Conservation (phyloP, 1,140 invertebrate genomes). For the Caenorhabditis latens region DNA sequence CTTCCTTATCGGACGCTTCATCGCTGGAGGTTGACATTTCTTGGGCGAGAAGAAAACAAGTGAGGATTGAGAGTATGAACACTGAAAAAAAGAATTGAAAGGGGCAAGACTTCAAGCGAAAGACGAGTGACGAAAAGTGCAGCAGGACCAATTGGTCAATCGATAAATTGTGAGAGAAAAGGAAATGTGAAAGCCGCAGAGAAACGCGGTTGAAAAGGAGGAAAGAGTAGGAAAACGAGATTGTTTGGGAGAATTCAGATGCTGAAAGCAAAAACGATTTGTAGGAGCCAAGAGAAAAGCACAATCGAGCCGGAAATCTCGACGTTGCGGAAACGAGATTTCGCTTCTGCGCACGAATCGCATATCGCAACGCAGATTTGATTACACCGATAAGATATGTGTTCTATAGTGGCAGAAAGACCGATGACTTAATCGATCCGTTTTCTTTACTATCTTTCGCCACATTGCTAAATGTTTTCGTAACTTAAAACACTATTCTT, state of each 20-base stretch:
- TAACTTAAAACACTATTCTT: too few species aligned
- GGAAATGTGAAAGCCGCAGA: background rate
- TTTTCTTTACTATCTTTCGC: background rate
- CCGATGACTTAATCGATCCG: background rate
- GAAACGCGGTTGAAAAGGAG: background rate
- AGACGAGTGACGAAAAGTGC: background rate
- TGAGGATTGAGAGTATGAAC: slow-evolving; percentile 26
- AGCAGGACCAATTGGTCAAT: slow-evolving; percentile 39
- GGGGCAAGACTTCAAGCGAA: background rate
- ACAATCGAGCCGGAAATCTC: slow-evolving; percentile 9
- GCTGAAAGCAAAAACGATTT: background rate
- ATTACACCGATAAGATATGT: slow-evolving; percentile 25
- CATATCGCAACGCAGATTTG: slow-evolving; percentile 6
- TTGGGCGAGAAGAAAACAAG: background rate
- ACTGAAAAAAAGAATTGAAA: slow-evolving; percentile 22
- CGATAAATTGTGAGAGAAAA: slow-evolving; percentile 33
- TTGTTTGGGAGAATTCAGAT: background rate
- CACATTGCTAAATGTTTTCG: too few species aligned
- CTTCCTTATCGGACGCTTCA: slow-evolving; percentile 72
- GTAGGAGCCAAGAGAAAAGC: background rate
- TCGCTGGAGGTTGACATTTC: slow-evolving; percentile 70
- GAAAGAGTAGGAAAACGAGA: background rate
- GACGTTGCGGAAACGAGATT: background rate
- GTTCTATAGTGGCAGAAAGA: background rate
- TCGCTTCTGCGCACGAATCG: background rate